A percentile compares a stretch with the other conserved stretches of the same genome.
Conservation (phyloP, 35 echinoderm and acorn worm genomes). For the Heliocidaris erythrogramma region DNA sequence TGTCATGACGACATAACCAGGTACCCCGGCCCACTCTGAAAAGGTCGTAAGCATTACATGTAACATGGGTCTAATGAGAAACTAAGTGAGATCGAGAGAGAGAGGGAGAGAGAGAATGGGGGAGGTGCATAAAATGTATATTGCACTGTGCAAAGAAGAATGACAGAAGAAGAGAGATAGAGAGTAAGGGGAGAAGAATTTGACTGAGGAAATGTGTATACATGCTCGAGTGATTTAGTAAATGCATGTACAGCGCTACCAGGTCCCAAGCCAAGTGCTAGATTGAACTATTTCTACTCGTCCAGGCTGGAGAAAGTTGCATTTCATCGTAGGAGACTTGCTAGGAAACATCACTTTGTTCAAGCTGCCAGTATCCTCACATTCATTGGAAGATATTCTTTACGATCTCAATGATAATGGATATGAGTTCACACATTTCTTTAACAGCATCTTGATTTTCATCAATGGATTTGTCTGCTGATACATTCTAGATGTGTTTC, state of each 20-base stretch:
- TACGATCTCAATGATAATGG: neutral
- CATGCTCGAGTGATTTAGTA: neutral
- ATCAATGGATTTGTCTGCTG: neutral
- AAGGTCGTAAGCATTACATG: neutral
- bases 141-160: neutral
- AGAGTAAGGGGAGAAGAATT: neutral
- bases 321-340: neutral
- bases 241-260: neutral
- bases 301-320: neutral
- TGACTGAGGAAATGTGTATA: neutral
- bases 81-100: neutral
- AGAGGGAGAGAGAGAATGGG: neutral
- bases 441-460: neutral
- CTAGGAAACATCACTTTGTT: neutral
- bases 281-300: neutral
- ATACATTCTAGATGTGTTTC: neutral
- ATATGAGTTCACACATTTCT: neutral
- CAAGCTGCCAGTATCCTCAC: neutral
- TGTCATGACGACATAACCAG: constrained; percentile 15
- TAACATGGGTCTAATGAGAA: constrained; percentile 11
- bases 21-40: neutral
- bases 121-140: neutral
- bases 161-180: neutral
- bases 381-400: neutral
- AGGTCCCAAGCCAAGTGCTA: neutral